Evolutionary conservation across 1,140 invertebrate species (phyloP).

Genomic region (Bombus superbus): DNA sequence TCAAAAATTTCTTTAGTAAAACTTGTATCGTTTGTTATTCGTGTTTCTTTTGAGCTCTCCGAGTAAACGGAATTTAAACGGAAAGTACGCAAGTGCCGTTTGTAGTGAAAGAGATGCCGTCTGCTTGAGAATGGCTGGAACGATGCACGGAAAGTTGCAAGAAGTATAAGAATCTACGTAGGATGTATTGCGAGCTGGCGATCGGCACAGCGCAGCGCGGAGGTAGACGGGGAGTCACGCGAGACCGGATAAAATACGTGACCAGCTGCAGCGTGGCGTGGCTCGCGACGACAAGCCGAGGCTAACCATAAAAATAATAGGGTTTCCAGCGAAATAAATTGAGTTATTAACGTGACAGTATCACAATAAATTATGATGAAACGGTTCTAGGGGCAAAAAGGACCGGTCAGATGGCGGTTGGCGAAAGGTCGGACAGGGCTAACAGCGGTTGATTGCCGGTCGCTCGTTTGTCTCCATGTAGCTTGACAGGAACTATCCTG

Average conservation of each 20-base stretch:
- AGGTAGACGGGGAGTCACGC: constrained; percentile 17
- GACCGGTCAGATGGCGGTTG: constrained; percentile 78
- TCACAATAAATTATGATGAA: constrained; percentile 84
- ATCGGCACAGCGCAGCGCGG: not conserved
- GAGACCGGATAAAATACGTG: constrained; percentile 71
- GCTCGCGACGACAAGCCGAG: constrained; percentile 68
- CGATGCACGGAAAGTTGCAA: not conserved
- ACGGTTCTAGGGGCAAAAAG: constrained; percentile 79
- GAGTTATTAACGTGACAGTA: constrained; percentile 83
- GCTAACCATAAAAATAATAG: constrained; percentile 77
- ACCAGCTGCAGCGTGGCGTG: constrained; percentile 52
- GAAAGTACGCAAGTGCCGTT: too few species aligned
- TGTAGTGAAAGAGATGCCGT: too few species aligned
- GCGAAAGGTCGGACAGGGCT: constrained; percentile 81
- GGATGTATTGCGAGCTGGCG: not conserved
- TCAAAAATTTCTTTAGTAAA: not conserved
- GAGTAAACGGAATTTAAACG: too few species aligned
- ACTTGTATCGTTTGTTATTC: too few species aligned
- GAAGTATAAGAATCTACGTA: not conserved
- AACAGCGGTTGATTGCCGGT: constrained; percentile 82
- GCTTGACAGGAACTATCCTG: constrained; percentile 80
- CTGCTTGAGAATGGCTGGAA: not conserved
- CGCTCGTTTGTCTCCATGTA: constrained; percentile 83
- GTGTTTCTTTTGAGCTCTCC: too few species aligned
- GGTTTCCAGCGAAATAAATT: constrained; percentile 82